Base-by-base conservation (phyloP, 2,797 vertebrate genomes). In the Hirundo rustica region DNA sequence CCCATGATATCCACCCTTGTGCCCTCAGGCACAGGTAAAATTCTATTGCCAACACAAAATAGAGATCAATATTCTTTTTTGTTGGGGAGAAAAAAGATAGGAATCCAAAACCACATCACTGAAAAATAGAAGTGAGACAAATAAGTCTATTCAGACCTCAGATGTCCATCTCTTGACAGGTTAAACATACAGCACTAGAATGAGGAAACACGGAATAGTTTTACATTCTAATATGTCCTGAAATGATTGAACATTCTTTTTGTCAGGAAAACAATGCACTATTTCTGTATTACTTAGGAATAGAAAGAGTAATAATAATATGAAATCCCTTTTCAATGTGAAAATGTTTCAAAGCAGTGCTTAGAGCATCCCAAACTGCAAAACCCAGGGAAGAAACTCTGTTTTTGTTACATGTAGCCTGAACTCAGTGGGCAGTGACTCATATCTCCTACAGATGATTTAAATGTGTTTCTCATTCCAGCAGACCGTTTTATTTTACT, bases 391-490 rank as follows among this genome's bases (percentile, higher is more conserved):
- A 78, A 75, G 10, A 62, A 90, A 84, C 26, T 36, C 40, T 71
- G 66, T 27, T 85, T 83, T 68, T 78, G 51, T 60, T 40, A 58
- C 34, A 40, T 2, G 6, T 25, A 30, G 38, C 17, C 54, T 88
- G 70, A 92, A 22, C 48, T 80, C 72, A 60, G 40, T 1, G 2
- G 42, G 38, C 87, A 83, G 60, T 89, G 87, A 89, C 79, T 92
- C 91, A 84, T 36, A 85, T 66, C 72, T 91, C 30, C 78, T 68
- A 45, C 40, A 88, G 75, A 68, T 85, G 85, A 93, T 92, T 76
- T 60, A 75, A 92, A 86, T 66, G 53, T 94, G 84, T 76, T 94
- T 92, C 70, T 92, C 18, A 74, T 88, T 93, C 72, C 50, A 57
- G 8, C 7, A 64, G 65, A 77, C 36, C 7, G 53, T 58, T 92